A percentile compares a stretch with the other conserved stretches of the same genome.
Conservation (phyloP, 2,797 vertebrate genomes). For the Mus spretus region DNA sequence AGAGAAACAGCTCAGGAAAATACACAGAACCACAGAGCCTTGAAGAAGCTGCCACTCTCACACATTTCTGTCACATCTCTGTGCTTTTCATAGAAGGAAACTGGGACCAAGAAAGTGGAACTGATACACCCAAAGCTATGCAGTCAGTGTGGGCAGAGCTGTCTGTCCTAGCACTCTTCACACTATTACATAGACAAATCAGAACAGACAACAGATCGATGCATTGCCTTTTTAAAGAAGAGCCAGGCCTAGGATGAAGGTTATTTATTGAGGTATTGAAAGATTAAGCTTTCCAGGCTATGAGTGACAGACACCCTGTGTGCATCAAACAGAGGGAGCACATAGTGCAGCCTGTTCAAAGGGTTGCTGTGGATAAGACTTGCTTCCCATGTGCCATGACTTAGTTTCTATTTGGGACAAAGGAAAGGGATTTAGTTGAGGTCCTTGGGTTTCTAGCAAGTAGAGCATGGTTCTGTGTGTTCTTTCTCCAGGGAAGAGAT, state of each 20-base stretch:
- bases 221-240: neutral
- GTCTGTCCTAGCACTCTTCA: fast-evolving
- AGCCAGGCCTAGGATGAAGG: neutral
- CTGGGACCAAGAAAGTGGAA: neutral
- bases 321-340: neutral
- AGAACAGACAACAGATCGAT: neutral
- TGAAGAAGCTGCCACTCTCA: neutral
- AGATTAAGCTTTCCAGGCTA: neutral
- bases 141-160: neutral
- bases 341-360: neutral
- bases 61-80: neutral
- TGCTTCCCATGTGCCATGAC: neutral
- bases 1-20: neutral
- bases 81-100: neutral
- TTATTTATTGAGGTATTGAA: neutral
- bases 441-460: neutral
- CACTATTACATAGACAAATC: neutral
- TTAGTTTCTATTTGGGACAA: neutral
- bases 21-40: neutral
- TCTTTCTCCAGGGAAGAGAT: constrained; percentile 29
- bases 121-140: neutral
- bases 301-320: neutral
- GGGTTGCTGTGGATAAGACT: neutral
- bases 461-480: neutral
- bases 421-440: neutral